These are phyloP conservation scores for Schrankia costaestrigalis DNA, from an alignment of 2,888 invertebrate genomes.

Conservation along the genomic window DNA sequence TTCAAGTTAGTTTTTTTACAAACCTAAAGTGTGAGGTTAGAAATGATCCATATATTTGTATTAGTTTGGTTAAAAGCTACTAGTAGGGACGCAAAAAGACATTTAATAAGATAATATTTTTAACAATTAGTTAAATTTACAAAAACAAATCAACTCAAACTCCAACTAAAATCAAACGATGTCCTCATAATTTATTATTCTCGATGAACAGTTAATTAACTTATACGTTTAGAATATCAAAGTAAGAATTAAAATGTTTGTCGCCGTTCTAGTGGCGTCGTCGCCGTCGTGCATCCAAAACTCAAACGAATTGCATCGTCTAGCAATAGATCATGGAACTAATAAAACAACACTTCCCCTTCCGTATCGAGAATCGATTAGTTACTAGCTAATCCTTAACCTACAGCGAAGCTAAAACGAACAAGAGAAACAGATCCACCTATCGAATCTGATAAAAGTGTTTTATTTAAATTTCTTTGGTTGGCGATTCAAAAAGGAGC, in stretches of 20 bases:
- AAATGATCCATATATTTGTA: no score
- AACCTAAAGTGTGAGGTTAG: no score
- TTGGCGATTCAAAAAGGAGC: conserved; percentile 73
- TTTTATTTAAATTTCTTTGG: conserved; percentile 79
- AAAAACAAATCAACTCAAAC: no score
- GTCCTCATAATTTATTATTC: conserved; percentile 1
- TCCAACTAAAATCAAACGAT: no score
- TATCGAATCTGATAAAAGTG: conserved; percentile 80
- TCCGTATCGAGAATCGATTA: conserved; percentile 72
- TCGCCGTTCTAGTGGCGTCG: conserved; percentile 10
- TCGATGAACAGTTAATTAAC: conserved; percentile 17
- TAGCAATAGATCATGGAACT: conserved; percentile 39
- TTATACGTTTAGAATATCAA: conserved; percentile 19
- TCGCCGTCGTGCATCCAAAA: conserved; percentile 19
- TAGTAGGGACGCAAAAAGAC: no score
- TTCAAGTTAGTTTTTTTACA: no score
- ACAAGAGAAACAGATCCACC: conserved; percentile 63
- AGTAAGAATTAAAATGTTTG: conserved; percentile 22
- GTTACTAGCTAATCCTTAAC: conserved; percentile 73
- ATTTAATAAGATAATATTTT: no score
- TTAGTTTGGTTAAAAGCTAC: no score
- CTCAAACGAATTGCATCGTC: conserved; percentile 25
- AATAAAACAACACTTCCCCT: conserved; percentile 54
- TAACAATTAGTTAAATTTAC: no score
- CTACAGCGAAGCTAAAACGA: conserved; percentile 76